Evolutionary conservation across 2,888 invertebrate genomes (phyloP), one percentile per base, ranked within the genome.

Genomic region (Julus scanicus): DNA sequence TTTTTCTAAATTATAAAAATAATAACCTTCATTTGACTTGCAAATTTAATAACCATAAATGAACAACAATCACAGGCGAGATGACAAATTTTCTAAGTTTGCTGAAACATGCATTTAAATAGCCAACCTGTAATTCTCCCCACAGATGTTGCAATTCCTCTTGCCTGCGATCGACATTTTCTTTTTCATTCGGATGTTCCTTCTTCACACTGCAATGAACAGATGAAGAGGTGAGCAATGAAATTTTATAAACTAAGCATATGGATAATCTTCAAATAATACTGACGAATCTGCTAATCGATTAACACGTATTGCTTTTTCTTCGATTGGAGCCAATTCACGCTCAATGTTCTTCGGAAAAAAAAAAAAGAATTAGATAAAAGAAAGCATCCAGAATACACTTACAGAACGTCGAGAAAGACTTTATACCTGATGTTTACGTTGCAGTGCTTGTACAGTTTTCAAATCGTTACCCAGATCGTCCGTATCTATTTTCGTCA

Each of bases 301-400:
- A 90, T 96, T 95, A 83, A 99, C 96, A 87, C 97, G 95, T 89
- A 92, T 92, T 88, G 98, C 97, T 92, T 99, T 98, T 91, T 99
- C 98, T 91, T 97, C 95, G 2, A 99, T 95, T 0, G 99, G 99
- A 29, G 98, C 97, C 89, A 99, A 93, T 92, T 99, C 99, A 44
- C 99, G 93, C 93, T 99, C 98, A 87, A 99, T 93, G 92, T 98
- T 92, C 92, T 92, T 80, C 80, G 15, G 53, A 15, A 80, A 37
- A 13, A 80, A 13, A 37, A 39, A 37, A 71, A 20, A 29, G 11
- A 11, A 71, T 11, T 11, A 29, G 71, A 8, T 20, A 11, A 29
- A 29, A 20, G 29, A 20, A 29, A 1, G 2, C 20, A 8, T 6
- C 29, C 71, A 71, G 6, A 71, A 29, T 71, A 0, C 2, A 29